Evolutionary conservation across 2,888 invertebrate genomes (phyloP).

Genomic region (Ochropleura plecta): DNA sequence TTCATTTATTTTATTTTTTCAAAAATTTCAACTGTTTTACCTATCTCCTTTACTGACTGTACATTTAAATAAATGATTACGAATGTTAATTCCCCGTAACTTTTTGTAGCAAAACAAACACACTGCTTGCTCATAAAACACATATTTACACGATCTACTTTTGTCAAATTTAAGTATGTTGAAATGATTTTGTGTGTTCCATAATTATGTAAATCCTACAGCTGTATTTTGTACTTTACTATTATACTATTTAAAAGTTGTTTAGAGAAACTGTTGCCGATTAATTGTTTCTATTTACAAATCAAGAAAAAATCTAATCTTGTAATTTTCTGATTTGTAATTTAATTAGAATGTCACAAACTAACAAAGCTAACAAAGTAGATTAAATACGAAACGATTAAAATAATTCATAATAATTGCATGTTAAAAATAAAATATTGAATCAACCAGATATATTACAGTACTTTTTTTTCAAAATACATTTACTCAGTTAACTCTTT

Average conservation of each 20-base stretch:
- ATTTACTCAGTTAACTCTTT: too few relatives aligned
- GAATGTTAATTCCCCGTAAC: neutral
- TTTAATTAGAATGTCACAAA: neutral
- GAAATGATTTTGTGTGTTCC: neutral
- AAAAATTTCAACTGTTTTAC: too few relatives aligned
- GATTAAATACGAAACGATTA: neutral
- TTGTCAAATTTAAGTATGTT: neutral
- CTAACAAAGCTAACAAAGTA: neutral
- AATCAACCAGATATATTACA: neutral
- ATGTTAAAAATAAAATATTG: neutral
- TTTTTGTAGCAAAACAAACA: neutral
- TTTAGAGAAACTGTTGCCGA: neutral
- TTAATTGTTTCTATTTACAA: neutral
- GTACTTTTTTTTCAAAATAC: neutral
- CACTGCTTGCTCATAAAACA: neutral
- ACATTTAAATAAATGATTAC: slow-evolving; percentile 9
- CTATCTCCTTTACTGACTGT: too few relatives aligned
- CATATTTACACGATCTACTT: slow-evolving; percentile 29
- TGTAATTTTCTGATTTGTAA: neutral
- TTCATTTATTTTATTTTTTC: too few relatives aligned
- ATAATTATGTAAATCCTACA: too few relatives aligned
- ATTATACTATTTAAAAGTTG: neutral
- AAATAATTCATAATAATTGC: too few relatives aligned
- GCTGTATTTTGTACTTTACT: neutral
- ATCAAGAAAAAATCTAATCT: too few relatives aligned